A percentile compares a stretch with the other conserved stretches of the same genome.
These are phyloP conservation scores for Samia ricini DNA, from an alignment of 1,140 invertebrate species.

Conservation along the genomic window DNA sequence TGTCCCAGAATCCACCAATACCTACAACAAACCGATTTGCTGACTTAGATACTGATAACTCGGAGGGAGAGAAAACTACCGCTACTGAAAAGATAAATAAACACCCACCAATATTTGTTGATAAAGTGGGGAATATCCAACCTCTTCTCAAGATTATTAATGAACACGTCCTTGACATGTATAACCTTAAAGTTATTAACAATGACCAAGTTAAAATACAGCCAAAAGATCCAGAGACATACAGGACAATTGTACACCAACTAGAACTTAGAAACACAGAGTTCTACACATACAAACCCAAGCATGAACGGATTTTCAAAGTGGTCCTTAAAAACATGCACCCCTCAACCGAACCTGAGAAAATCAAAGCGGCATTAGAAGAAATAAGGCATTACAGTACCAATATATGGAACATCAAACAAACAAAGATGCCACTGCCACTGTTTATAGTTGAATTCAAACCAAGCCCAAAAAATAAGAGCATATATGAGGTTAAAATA, in stretches of 20 bases:
- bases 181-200: constrained; percentile 11
- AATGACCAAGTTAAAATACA: constrained; percentile 16
- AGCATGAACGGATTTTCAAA: constrained; percentile 24
- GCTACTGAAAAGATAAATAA: constrained; percentile 2
- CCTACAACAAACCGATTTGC: neutral
- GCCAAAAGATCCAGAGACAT: constrained; percentile 8
- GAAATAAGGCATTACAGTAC: constrained; percentile 12
- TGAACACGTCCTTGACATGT: neutral
- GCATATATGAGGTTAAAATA: constrained; percentile 24
- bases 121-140: constrained; percentile 10
- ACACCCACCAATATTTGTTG: constrained; percentile 11
- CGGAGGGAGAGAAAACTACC: neutral
- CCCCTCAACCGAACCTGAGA: constrained; percentile 21
- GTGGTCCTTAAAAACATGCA: constrained; percentile 31
- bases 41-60: neutral
- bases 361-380: constrained; percentile 16
- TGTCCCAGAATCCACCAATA: constrained; percentile 7
- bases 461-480: constrained; percentile 25
- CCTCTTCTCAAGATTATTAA: constrained; percentile 7
- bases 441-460: constrained; percentile 26
- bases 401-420: constrained; percentile 32
- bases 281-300: constrained; percentile 28
- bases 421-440: constrained; percentile 26
- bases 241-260: constrained; percentile 4
- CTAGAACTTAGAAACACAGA: constrained; percentile 4